Base-by-base conservation (phyloP, 2,113 vertebrate species). In the Butastur rufipennis region DNA sequence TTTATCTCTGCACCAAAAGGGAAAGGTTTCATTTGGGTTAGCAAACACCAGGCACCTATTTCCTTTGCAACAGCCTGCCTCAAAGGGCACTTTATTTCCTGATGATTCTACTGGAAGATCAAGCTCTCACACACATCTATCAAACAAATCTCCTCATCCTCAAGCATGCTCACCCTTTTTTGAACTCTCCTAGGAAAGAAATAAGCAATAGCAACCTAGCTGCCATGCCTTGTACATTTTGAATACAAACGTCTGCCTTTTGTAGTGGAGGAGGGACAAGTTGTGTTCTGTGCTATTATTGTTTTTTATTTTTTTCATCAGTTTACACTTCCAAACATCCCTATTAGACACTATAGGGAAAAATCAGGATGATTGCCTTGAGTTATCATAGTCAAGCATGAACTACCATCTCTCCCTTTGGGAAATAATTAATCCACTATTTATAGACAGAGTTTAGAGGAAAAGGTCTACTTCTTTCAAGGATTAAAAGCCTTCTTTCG, bases 1-100 rank as follows among this genome's bases (percentile, higher is more conserved):
- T 97, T 96, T 94, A 91, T 95, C 96, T 95, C 74, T 50, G 55
- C 85, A 83, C 92, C 45, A 56, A 90, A 93, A 96, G 88, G 89
- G 92, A 95, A 95, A 94, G 88, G 93, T 92, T 82, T 79, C 88
- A 68, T 93, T 92, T 67, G 79, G 67, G 72, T 94, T 93, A 85
- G 84, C 88, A 80, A 63, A 68, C 32, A 73, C 68, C 92, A 88
- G 81, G 58, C 86, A 89, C 66, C 52, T 66, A 65, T 45, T 85
- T 65, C 86, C 74, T 96, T 52, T 74, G 27, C 72, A 74, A 62
- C 16, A 32, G 23, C 13, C 13, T 78, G 23, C 31, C 81, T 55
- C 61, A 58, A 78, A 59, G 68, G 15, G 50, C 7, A 6, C 74
- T 58, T 43, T 87, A 56, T 80, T 61, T 88, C 74, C 68, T n/a